Base-by-base conservation (phyloP, 2,113 vertebrate genomes). In the Holacanthus passer region DNA sequence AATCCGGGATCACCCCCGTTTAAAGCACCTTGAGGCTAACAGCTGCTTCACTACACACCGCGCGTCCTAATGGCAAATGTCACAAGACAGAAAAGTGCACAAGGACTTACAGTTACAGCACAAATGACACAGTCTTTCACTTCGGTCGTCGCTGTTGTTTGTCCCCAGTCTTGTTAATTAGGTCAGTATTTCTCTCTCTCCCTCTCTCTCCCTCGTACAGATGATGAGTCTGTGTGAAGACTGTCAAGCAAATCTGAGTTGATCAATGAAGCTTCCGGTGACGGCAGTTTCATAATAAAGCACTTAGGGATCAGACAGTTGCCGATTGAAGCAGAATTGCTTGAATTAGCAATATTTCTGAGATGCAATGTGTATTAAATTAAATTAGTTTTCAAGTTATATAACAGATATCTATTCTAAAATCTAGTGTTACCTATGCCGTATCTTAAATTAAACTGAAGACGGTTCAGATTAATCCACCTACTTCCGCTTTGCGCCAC, bases 21-120 rank as follows among this genome's bases (percentile, higher is more conserved):
- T 52, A 58, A 85, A n/a, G 73, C 88, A 88, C 87, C 87, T 89
- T 90, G 86, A 84, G 65, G 78, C 79, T 75, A 91, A 86, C 91
- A 90, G 90, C 89, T 87, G 90, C 85, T 81, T 48, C 75, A 65
- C 71, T 70, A 59, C 45, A 47, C 64, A 29, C 66, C 24, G 53
- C 14, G 55, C 8, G n/a, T 68, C 69, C 70, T 24, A 43, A 32
- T 3, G 7, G 11, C 14, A 60, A 58, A n/a, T 75, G 17, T 73
- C 53, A 58, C 72, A 37, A 53, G 17, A 29, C 0, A 47, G 35
- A 32, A 32, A 58, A 32, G 71, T 3, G 37, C 12, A 11, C 4
- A 3, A 1, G 35, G 24, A 86, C 90, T 87, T 75, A 88, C 83
- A 48, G 19, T 32, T 14, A 11, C 14, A 5, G 31, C 22, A n/a